A percentile compares a stretch with the other conserved stretches of the same genome.
phyloP scores from a whole-genome alignment of 1,140 invertebrate genomes.

The Rhagoletis pomonella region DNA sequence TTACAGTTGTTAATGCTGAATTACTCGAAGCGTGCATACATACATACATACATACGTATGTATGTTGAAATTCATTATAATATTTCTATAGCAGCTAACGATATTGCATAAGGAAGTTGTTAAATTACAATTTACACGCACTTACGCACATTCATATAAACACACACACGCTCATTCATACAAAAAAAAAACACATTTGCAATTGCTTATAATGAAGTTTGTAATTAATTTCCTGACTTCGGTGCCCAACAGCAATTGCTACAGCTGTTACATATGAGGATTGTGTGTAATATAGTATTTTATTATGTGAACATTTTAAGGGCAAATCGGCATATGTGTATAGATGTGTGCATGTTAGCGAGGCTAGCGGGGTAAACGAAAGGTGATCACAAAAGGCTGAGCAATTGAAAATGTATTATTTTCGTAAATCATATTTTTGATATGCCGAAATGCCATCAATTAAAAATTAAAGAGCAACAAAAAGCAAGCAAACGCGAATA shows the following conservation, averaged over 20 bases:
- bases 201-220: conserved; percentile 45
- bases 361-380: no score
- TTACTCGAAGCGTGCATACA: background rate
- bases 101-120: conserved; percentile 43
- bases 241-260: conserved; percentile 21
- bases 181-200: background rate
- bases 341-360: no score
- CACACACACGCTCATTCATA: background rate
- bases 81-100: conserved; percentile 16
- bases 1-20: conserved; percentile 38
- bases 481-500: no score
- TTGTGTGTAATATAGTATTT: background rate
- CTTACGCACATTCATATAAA: background rate
- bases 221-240: conserved; percentile 48
- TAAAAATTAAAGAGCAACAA: no score
- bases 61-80: conserved; percentile 35
- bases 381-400: no score
- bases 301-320: no score
- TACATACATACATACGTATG: background rate
- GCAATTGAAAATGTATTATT: no score
- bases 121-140: conserved; percentile 48
- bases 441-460: no score
- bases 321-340: no score
- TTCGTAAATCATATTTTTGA: no score
- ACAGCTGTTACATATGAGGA: conserved; percentile 13